These are phyloP conservation scores for Halcyon chelicuti DNA, from an alignment of 2,797 vertebrate species.

Conservation along the genomic window DNA sequence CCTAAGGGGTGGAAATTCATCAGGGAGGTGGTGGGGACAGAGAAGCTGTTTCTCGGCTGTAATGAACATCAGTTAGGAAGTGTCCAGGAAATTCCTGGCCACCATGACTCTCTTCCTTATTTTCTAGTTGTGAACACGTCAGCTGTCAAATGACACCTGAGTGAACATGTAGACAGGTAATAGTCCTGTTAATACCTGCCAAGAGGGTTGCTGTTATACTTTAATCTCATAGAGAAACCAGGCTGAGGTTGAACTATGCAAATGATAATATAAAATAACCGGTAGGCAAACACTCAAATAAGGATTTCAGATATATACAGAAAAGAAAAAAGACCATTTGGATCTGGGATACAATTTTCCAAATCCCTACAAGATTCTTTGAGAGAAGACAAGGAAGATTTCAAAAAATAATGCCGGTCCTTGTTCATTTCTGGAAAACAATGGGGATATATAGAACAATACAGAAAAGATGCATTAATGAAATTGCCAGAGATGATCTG, in stretches of 20 bases:
- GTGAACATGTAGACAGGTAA: neutral
- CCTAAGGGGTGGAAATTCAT: neutral
- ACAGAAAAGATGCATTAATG: conserved; percentile 49
- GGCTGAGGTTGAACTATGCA: neutral
- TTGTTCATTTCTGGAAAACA: neutral
- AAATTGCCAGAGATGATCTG: conserved; percentile 52
- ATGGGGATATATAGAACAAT: neutral
- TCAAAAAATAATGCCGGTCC: neutral
- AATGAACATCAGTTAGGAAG: neutral
- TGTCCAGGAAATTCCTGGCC: neutral
- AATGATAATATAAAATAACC: neutral
- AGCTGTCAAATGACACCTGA: neutral
- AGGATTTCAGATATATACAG: neutral
- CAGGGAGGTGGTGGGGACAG: neutral
- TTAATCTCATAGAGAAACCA: neutral
- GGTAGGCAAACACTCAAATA: neutral
- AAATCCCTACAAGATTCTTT: neutral
- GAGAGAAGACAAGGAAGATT: neutral
- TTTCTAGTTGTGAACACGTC: neutral
- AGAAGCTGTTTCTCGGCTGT: neutral
- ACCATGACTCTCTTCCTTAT: neutral
- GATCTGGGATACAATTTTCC: neutral
- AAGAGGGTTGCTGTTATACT: neutral
- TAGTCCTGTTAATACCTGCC: neutral
- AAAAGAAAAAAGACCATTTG: neutral